Percentiles rank a stretch among this genome's conserved stretches.
Conservation (phyloP, 2,113 vertebrate species). For the Nerophis lumbriciformis region DNA sequence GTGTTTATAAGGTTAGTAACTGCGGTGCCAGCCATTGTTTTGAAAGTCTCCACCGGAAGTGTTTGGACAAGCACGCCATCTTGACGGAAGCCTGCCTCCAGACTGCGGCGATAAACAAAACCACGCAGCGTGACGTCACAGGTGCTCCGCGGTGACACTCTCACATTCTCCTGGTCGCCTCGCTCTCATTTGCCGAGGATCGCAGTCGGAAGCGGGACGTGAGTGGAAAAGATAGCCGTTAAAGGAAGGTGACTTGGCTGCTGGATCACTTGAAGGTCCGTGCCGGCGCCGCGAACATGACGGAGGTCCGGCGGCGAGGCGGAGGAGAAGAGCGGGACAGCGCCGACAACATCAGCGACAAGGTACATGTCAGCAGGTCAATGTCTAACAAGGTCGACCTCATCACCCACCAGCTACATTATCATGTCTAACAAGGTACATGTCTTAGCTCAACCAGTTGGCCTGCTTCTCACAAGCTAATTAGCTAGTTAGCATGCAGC, state of each 20-base stretch:
- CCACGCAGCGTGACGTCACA: slow-evolving; percentile 38
- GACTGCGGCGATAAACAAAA: slow-evolving; percentile 70
- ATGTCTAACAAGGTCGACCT: too few relatives aligned
- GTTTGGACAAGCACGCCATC: background rate
- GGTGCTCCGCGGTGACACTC: background rate
- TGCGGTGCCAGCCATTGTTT: background rate
- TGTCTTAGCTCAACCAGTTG: background rate
- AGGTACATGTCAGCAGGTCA: slow-evolving; percentile 42
- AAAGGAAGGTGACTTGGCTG: slow-evolving; percentile 15
- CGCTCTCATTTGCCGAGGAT: too few relatives aligned
- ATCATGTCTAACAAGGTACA: too few relatives aligned
- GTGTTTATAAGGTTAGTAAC: background rate
- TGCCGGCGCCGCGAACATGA: slow-evolving; percentile 52
- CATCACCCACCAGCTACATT: too few relatives aligned
- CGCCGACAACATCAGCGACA: slow-evolving; percentile 70
- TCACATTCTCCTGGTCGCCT: background rate
- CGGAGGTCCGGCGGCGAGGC: slow-evolving; percentile 70
- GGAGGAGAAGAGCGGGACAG: slow-evolving; percentile 63
- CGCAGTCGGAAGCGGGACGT: too few relatives aligned
- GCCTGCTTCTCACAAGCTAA: background rate
- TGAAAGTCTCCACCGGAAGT: slow-evolving; percentile 4
- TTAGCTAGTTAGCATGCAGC: too few relatives aligned
- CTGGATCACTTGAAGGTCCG: slow-evolving; percentile 48
- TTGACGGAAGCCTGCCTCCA: background rate
- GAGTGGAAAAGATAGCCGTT: background rate